Evolutionary conservation across 2,113 vertebrate species (phyloP).

Genomic region (Tylochromis polylepis): DNA sequence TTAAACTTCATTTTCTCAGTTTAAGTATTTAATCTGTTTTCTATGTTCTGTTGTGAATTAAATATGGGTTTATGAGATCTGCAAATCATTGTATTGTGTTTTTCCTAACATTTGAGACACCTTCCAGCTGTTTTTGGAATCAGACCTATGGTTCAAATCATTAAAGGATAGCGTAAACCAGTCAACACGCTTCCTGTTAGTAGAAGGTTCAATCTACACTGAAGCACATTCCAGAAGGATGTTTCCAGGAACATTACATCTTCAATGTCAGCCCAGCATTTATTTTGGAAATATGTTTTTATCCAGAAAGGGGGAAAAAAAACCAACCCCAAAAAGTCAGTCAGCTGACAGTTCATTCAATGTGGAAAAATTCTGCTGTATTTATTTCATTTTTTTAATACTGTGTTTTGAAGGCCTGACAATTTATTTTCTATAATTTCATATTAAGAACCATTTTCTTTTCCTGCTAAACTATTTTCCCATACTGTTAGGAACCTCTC

Average conservation of each 20-base stretch:
- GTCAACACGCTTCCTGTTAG: background rate
- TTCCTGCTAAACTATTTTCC: background rate
- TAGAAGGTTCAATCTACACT: background rate
- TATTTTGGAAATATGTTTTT: no score
- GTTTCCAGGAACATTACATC: background rate
- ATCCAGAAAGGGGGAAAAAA: background rate
- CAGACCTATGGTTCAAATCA: background rate
- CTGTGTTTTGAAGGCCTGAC: background rate
- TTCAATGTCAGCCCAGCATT: background rate
- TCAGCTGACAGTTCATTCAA: background rate
- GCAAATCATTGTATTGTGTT: background rate
- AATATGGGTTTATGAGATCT: background rate
- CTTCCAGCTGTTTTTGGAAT: background rate
- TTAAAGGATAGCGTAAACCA: background rate
- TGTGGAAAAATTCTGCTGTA: background rate
- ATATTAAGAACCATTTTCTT: background rate
- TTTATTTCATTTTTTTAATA: background rate
- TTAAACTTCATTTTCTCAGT: background rate
- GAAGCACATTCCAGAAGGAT: background rate
- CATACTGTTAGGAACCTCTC: background rate
- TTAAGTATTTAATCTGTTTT: background rate
- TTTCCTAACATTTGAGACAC: background rate
- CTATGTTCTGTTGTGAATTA: background rate
- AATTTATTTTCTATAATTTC: background rate
- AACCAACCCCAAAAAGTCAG: background rate